phyloP scores from a whole-genome alignment of 2,113 vertebrate genomes.

The Malaclemys terrapin region DNA sequence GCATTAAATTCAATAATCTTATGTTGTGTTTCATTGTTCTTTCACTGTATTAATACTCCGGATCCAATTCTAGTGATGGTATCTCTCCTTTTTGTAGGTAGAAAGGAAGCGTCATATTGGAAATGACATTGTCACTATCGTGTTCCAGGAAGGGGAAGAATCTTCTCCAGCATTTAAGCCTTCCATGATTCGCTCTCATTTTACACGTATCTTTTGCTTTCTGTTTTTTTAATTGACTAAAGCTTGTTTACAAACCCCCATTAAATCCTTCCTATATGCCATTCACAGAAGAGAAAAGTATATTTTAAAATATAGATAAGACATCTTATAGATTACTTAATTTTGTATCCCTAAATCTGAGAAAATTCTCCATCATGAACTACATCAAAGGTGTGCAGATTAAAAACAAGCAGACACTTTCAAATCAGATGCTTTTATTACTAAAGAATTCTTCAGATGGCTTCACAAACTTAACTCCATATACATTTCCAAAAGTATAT shows the following conservation, averaged over 20 bases:
- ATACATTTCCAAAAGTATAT: neutral
- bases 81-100: conserved; percentile 83
- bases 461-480: neutral
- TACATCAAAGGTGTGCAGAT: neutral
- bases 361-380: neutral
- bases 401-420: neutral
- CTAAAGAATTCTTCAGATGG: neutral
- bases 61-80: neutral
- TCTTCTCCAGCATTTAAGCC: conserved; percentile 94
- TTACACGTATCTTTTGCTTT: conserved; percentile 94
- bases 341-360: neutral
- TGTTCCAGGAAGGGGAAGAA: conserved; percentile 98
- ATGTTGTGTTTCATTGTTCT: neutral
- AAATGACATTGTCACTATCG: conserved; percentile 98
- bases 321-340: neutral
- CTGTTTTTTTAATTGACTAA: rapidly evolving
- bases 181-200: conserved; percentile 99
- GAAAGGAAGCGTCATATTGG: conserved; percentile 98
- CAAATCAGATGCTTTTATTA: neutral
- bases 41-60: neutral
- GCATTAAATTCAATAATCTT: neutral
- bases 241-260: neutral
- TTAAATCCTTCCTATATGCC: neutral
- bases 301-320: neutral
- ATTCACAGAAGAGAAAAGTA: neutral